Evolutionary conservation across 2,113 vertebrate species (phyloP).

Genomic region (Vombatus ursinus): DNA sequence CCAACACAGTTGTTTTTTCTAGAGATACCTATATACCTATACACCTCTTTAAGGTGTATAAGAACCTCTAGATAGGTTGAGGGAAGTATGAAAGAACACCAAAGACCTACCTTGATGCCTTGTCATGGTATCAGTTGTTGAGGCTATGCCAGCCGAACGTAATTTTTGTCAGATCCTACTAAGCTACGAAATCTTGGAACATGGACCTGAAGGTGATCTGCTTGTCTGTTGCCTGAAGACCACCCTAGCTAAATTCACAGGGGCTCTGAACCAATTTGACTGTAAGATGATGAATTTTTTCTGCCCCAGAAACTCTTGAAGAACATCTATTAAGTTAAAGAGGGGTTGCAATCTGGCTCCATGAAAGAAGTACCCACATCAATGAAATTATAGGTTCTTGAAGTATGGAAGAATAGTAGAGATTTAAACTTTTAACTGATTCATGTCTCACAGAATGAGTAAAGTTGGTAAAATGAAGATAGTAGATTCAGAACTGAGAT

Average conservation of each 20-base stretch:
- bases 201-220: not conserved
- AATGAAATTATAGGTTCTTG: not conserved
- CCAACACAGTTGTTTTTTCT: not conserved
- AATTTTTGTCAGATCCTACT: not conserved
- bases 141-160: not conserved
- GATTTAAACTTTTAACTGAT: not conserved
- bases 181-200: not conserved
- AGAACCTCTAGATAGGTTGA: not conserved
- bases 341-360: not conserved
- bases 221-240: not conserved
- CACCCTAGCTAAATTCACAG: not conserved
- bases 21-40: too few relatives aligned
- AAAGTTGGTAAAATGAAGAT: not conserved
- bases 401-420: not conserved
- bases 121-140: not conserved
- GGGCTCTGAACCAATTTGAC: not conserved
- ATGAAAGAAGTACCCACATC: not conserved
- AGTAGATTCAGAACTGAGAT: not conserved
- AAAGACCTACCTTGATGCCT: not conserved
- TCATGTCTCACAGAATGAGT: not conserved
- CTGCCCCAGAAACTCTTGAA: not conserved
- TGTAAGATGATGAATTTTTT: not conserved
- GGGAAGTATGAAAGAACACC: not conserved
- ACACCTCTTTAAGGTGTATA: not conserved
- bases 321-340: not conserved